Conservation (phyloP, 2,888 invertebrate species). For the Hydriomena furcata region DNA sequence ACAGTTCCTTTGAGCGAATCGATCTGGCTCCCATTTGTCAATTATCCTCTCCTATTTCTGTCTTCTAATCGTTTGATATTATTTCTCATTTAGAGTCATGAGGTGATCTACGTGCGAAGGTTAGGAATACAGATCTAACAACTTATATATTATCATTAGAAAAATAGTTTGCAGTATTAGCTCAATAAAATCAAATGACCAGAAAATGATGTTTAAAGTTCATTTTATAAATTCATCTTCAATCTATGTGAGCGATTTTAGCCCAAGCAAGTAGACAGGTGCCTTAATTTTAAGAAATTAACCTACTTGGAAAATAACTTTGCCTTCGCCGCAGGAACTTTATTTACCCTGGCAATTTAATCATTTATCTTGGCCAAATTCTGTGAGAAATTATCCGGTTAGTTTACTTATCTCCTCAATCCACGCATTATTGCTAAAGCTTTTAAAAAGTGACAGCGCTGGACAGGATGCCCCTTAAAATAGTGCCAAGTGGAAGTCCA, state of each 20-base stretch:
- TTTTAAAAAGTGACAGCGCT: background rate
- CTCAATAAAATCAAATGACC: background rate
- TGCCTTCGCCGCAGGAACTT: slow-evolving; percentile 28
- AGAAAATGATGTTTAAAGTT: slow-evolving; percentile 14
- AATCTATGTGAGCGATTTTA: slow-evolving; percentile 14
- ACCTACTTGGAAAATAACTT: slow-evolving; percentile 34
- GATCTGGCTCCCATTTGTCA: too few relatives aligned
- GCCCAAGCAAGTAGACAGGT: slow-evolving; percentile 31
- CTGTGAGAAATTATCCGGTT: slow-evolving; percentile 28
- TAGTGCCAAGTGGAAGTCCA: too few relatives aligned
- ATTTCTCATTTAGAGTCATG: too few relatives aligned
- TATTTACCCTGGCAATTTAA: slow-evolving; percentile 32
- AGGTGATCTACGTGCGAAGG: too few relatives aligned
- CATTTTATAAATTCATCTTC: slow-evolving; percentile 14
- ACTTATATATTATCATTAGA: too few relatives aligned
- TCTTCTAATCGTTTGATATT: too few relatives aligned
- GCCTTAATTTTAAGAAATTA: slow-evolving; percentile 36
- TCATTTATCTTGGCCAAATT: slow-evolving; percentile 36
- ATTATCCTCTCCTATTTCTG: too few relatives aligned
- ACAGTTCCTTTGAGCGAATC: too few relatives aligned
- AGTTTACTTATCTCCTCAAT: slow-evolving; percentile 27
- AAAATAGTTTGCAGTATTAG: too few relatives aligned
- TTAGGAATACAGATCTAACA: too few relatives aligned
- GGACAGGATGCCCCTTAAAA: too few relatives aligned
- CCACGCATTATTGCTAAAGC: slow-evolving; percentile 5